Evolutionary conservation across 2,888 invertebrate species (phyloP).

Genomic region (Eristalis intricaria): DNA sequence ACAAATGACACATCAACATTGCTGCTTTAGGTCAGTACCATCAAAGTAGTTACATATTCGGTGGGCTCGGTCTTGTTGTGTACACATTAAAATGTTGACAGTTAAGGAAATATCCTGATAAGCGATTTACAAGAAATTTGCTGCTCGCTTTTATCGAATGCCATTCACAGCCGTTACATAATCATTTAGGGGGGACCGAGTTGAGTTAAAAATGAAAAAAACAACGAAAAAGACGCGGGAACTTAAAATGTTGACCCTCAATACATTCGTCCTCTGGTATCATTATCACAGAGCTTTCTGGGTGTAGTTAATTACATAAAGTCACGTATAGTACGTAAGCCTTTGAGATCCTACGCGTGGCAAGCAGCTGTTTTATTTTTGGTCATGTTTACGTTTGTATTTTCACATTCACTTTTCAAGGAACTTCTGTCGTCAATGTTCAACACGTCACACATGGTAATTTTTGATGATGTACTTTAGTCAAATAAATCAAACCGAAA

Average conservation of each 20-base stretch:
- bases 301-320: slow-evolving; percentile 30
- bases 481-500: background rate
- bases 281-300: background rate
- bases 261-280: background rate
- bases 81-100: background rate
- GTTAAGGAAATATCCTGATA: background rate
- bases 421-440: background rate
- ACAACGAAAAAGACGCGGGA: slow-evolving; percentile 24
- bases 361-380: slow-evolving; percentile 35
- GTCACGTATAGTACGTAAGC: slow-evolving; percentile 24
- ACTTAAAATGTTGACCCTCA: slow-evolving; percentile 6
- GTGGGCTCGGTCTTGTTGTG: background rate
- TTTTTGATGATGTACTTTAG: background rate
- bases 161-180: slow-evolving; percentile 28
- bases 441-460: background rate
- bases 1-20: slow-evolving; percentile 43
- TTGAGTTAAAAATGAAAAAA: background rate
- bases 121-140: background rate
- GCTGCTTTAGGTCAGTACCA: slow-evolving; percentile 32
- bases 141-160: background rate
- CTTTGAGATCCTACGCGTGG: slow-evolving; percentile 19
- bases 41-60: slow-evolving; percentile 22
- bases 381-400: background rate
- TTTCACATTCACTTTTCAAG: background rate
- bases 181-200: background rate